Percentiles rank a stretch among this genome's conserved stretches.
These are phyloP conservation scores for Drosophila melanosoma DNA, from an alignment of 2,888 invertebrate genomes.

Conservation along the genomic window DNA sequence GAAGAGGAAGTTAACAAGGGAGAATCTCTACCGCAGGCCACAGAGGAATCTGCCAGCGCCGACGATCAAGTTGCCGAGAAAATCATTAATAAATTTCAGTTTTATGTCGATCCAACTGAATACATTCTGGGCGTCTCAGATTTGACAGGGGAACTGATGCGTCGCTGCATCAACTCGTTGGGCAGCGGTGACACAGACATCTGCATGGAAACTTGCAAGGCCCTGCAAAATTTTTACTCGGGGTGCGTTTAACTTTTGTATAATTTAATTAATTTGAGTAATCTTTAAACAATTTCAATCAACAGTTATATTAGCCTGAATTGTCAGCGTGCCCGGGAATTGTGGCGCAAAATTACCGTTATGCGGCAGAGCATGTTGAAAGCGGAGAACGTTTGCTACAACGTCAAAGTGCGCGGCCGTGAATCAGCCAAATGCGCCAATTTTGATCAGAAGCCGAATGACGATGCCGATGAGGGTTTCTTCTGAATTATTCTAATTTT, in stretches of 20 bases:
- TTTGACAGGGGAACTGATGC: slow-evolving; percentile 95
- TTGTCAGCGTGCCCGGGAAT: slow-evolving; percentile 87
- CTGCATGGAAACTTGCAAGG: slow-evolving; percentile 90
- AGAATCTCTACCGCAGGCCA: slow-evolving; percentile 18
- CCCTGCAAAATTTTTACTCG: slow-evolving; percentile 87
- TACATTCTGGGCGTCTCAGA: slow-evolving; percentile 93
- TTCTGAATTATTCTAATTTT: slow-evolving; percentile 53
- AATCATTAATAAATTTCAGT: slow-evolving; percentile 53
- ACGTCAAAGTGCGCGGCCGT: slow-evolving; percentile 91
- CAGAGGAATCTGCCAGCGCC: slow-evolving; percentile 17
- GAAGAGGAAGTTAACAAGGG: slow-evolving; percentile 28
- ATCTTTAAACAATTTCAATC: slow-evolving; percentile 26
- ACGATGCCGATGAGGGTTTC: slow-evolving; percentile 86
- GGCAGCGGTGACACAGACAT: slow-evolving; percentile 90
- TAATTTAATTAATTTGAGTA: background rate
- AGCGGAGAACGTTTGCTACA: slow-evolving; percentile 94
- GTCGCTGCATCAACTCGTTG: slow-evolving; percentile 93
- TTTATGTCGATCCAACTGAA: slow-evolving; percentile 86
- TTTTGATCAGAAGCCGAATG: slow-evolving; percentile 83
- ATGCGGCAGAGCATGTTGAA: slow-evolving; percentile 91
- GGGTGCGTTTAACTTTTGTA: slow-evolving; percentile 66
- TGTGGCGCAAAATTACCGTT: slow-evolving; percentile 89
- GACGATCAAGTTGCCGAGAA: slow-evolving; percentile 1
- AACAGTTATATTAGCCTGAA: slow-evolving; percentile 85
- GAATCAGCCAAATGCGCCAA: slow-evolving; percentile 88